These are phyloP conservation scores for Lophochroa leadbeateri DNA, from an alignment of 2,113 vertebrate genomes.

Conservation along the genomic window DNA sequence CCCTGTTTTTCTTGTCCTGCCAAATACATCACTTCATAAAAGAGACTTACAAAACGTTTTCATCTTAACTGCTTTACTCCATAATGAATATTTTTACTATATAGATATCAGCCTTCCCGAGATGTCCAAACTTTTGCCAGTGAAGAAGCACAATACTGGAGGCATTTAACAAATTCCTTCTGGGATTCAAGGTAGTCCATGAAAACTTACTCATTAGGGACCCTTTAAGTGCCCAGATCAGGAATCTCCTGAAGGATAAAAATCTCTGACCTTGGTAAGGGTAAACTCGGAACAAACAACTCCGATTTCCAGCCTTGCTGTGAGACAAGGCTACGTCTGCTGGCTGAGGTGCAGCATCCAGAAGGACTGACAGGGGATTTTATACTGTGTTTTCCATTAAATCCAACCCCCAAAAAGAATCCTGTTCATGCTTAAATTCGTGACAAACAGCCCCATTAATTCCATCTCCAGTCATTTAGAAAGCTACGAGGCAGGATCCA, in stretches of 20 bases:
- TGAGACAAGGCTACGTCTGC: neutral
- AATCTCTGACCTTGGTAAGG: constrained; percentile 15
- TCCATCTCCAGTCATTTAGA: neutral
- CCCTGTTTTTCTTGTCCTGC: neutral
- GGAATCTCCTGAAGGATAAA: neutral
- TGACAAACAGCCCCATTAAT: neutral
- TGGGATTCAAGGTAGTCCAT: neutral
- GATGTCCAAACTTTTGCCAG: neutral
- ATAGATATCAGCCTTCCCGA: neutral
- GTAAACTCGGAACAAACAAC: neutral
- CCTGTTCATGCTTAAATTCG: neutral
- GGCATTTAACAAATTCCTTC: neutral
- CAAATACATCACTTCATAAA: neutral
- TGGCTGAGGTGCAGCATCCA: neutral
- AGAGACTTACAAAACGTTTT: neutral
- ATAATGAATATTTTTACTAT: neutral
- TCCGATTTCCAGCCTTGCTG: neutral
- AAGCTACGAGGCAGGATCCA: neutral
- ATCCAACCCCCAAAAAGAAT: neutral
- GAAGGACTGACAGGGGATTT: neutral
- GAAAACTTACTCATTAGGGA: neutral
- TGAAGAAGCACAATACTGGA: neutral
- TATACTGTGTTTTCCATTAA: neutral
- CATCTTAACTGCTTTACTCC: neutral
- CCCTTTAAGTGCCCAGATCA: neutral